phyloP scores from a whole-genome alignment of 2,797 vertebrate genomes.

The Characodon lateralis region DNA sequence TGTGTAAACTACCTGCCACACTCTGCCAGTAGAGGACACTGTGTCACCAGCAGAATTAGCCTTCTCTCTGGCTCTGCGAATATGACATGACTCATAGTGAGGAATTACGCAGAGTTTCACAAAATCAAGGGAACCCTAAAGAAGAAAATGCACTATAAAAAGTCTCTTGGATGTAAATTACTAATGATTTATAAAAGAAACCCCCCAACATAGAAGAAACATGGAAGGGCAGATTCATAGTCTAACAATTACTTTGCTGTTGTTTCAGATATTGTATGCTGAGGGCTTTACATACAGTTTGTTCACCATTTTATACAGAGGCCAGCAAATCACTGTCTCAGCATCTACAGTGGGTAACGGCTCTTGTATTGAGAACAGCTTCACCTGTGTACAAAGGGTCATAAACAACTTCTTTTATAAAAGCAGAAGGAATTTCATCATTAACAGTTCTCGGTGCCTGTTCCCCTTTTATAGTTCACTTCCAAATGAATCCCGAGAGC shows the following conservation, averaged over 20 bases:
- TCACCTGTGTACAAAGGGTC: constrained; percentile 29
- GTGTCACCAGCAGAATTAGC: constrained; percentile 59
- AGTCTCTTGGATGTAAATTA: constrained; percentile 1
- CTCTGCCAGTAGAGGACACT: constrained; percentile 77
- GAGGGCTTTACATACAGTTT: not conserved
- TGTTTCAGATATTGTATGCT: not conserved
- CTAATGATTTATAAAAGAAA: not conserved
- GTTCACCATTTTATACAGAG: not conserved
- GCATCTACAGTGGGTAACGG: not conserved
- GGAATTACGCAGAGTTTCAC: constrained; percentile 51
- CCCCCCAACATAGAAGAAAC: not conserved
- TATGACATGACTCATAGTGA: constrained; percentile 35
- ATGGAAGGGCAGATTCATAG: not conserved
- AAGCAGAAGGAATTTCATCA: constrained; percentile 56
- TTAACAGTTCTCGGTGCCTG: constrained; percentile 56
- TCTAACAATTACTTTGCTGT: not conserved
- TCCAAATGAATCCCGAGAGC: constrained; percentile 79
- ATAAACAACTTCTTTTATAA: constrained; percentile 25
- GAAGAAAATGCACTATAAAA: constrained; percentile 5
- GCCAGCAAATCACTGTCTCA: not conserved
- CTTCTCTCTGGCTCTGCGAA: constrained; percentile 30
- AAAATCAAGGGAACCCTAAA: constrained; percentile 44
- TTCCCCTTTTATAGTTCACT: constrained; percentile 71
- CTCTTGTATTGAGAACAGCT: constrained; percentile 24
- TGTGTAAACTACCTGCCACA: constrained; percentile 48